phyloP scores from a whole-genome alignment of 2,113 vertebrate genomes.

The Tautogolabrus adspersus region DNA sequence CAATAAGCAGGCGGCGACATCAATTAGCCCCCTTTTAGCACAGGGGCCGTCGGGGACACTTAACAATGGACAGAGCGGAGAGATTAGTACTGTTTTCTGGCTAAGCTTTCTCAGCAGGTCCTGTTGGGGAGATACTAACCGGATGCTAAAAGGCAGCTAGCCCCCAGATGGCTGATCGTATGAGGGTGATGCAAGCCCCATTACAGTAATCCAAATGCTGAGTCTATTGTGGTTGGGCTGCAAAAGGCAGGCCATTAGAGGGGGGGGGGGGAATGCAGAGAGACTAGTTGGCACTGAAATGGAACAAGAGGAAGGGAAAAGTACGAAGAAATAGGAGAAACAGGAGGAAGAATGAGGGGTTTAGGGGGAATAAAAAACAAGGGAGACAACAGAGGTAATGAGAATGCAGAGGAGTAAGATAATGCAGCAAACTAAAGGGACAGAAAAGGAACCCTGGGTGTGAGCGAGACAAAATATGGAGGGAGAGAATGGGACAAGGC shows the following conservation, averaged over 20 bases:
- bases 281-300: not conserved
- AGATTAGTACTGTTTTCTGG: conserved; percentile 66
- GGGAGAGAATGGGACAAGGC: not conserved
- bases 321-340: too few species aligned
- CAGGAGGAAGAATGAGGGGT: not conserved
- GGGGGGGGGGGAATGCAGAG: not conserved
- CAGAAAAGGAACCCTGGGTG: not conserved
- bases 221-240: conserved; percentile 54
- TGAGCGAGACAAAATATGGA: too few species aligned
- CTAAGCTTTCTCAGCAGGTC: conserved; percentile 54
- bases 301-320: not conserved
- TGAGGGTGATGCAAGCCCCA: conserved; percentile 54
- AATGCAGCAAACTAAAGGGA: not conserved
- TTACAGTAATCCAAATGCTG: conserved; percentile 69
- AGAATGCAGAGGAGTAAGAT: not conserved
- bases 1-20: conserved; percentile 73
- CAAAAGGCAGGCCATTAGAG: conserved; percentile 41
- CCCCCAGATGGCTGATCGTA: conserved; percentile 64
- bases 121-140: conserved; percentile 46
- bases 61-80: conserved; percentile 58
- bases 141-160: conserved; percentile 52
- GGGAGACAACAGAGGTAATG: not conserved
- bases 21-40: conserved; percentile 76
- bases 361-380: not conserved
- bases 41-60: conserved; percentile 34